Evolutionary conservation across 2,888 invertebrate species (phyloP).

Genomic region (Atethmia centrago): DNA sequence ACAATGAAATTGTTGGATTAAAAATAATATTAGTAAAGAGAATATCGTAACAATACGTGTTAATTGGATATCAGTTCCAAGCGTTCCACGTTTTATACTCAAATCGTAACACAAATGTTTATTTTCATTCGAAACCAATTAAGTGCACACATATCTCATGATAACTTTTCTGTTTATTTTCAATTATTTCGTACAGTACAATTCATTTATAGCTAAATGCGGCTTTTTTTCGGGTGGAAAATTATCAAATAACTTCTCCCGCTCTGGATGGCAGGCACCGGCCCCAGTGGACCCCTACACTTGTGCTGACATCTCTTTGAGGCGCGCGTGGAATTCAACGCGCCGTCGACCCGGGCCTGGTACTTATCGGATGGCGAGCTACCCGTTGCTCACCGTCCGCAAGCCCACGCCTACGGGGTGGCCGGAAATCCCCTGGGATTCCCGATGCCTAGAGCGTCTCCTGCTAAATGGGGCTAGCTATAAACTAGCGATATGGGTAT

Average conservation of each 20-base stretch:
- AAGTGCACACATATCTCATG: conserved; percentile 36
- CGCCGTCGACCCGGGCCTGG: too few species aligned
- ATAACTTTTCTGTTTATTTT: conserved; percentile 59
- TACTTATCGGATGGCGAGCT: too few species aligned
- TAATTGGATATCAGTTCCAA: conserved; percentile 12
- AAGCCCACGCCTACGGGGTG: too few species aligned
- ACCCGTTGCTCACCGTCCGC: too few species aligned
- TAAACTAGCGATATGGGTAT: conserved; percentile 6
- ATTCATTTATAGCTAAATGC: conserved; percentile 36
- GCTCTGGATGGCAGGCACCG: too few species aligned
- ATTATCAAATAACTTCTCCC: too few species aligned
- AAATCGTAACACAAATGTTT: conserved; percentile 41
- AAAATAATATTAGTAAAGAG: neutral
- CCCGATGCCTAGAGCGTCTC: too few species aligned
- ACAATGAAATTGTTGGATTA: neutral
- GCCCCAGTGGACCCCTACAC: too few species aligned
- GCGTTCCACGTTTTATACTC: conserved; percentile 2
- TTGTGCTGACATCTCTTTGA: too few species aligned
- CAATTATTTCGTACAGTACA: conserved; percentile 47
- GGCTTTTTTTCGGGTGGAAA: too few species aligned
- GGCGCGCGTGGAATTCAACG: too few species aligned
- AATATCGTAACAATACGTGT: conserved; percentile 1
- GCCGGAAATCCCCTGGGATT: too few species aligned
- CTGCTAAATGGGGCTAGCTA: conserved; percentile 24
- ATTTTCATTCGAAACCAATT: conserved; percentile 47